Percentiles rank a stretch among this genome's conserved stretches.
phyloP scores from a whole-genome alignment of 2,888 invertebrate species.

The Morpho deidamia region DNA sequence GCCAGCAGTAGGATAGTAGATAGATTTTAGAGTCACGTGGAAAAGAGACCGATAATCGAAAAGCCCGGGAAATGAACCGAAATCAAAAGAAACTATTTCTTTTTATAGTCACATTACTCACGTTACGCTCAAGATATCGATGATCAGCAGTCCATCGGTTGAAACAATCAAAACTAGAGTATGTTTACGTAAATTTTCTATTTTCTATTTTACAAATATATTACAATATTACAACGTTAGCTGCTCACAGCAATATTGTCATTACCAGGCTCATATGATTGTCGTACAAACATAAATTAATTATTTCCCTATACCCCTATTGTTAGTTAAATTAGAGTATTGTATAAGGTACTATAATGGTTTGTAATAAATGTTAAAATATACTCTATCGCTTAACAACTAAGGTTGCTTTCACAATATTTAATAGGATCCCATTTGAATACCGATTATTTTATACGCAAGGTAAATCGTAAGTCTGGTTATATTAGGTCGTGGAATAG shows the following conservation, averaged over 20 bases:
- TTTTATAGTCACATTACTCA: too few relatives aligned
- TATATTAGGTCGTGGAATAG: slow-evolving; percentile 42
- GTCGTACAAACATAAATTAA: slow-evolving; percentile 16
- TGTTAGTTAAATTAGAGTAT: slow-evolving; percentile 9
- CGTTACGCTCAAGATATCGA: too few relatives aligned
- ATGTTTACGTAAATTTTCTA: too few relatives aligned
- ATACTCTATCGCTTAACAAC: not conserved
- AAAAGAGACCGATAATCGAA: too few relatives aligned
- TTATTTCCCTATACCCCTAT: slow-evolving; percentile 13
- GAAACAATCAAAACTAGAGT: too few relatives aligned
- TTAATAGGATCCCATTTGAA: slow-evolving; percentile 8
- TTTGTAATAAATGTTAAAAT: not conserved
- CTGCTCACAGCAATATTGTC: slow-evolving; percentile 4
- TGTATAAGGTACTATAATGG: not conserved
- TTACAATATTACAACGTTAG: not conserved
- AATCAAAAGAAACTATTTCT: too few relatives aligned
- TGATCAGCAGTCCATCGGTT: too few relatives aligned
- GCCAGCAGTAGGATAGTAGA: too few relatives aligned
- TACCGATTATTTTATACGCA: slow-evolving; percentile 18
- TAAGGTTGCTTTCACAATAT: not conserved
- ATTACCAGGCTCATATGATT: slow-evolving; percentile 11
- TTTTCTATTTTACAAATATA: not conserved
- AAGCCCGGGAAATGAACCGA: too few relatives aligned
- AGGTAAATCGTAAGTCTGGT: slow-evolving; percentile 17
- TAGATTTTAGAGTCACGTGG: too few relatives aligned